Base-by-base conservation (phyloP, 1,140 invertebrate species). In the Drosophila elegans region DNA sequence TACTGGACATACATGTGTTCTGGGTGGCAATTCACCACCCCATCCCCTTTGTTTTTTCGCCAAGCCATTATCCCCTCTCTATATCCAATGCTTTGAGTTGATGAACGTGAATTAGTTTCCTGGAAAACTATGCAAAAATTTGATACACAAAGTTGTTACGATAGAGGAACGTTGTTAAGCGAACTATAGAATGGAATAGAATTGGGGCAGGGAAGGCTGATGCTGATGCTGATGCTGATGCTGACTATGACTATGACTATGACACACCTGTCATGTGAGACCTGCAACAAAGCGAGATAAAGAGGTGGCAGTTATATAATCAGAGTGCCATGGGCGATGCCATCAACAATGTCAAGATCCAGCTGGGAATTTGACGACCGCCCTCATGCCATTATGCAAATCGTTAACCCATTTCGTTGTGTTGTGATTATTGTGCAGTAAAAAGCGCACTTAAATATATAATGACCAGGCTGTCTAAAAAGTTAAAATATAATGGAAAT, bases 1-100 rank as follows among this genome's bases (percentile, higher is more conserved):
- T 88, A 83, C 84, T 83, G 84, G 80, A 88, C 83, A 73, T 88
- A 81, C 57, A 62, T 64, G 60, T 76, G 71, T 54, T 68, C 44
- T 56, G 55, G 49, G 29, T 48, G 52, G 69, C 62, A 52, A 51
- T 48, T 54, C 54, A 52, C 44, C 64, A 44, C 10, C 21, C 45
- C 54, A 53, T 7, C 3, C 49, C 27, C 10, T 39, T 48, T 41
- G 13, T n/a, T 52, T 46, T 38, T 42, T 13, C 10, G 21, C 5
- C 51, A 11, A 4, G 12, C 39, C 41, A 41, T 16, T 71, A 41
- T 48, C 7, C 10, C 10, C 16, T 9, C 51, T 29, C 9, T 42
- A 4, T 39, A 13, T 46, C 2, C 27, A 27, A 27, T 46, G 27
- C 59, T 49, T 44, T 12, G 29, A 36, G 36, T 63, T 63, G 63